Evolutionary conservation across 2,113 vertebrate species (phyloP), one percentile per base, ranked within the genome.

Genomic region (Spermophilus dauricus): DNA sequence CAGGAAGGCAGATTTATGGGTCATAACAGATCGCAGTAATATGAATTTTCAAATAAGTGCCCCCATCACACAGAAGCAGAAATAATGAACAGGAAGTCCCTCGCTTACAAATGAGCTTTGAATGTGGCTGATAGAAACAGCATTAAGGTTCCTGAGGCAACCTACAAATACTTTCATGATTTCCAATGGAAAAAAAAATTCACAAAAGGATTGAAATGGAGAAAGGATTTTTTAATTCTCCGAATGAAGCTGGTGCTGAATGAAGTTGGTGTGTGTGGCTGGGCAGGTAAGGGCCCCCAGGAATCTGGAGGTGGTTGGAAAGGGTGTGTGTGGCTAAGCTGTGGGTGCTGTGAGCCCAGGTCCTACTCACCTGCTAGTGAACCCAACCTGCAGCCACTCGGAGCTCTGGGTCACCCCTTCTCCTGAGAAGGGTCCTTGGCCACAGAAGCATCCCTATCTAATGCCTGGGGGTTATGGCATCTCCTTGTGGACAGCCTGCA

Each of bases 291-390:
- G n/a, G 51, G 75, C 48, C 48, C 20, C 0, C 2, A 18, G 18
- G 65, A n/a, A 20, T 85, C 32, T 10, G 1, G 20, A 76, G 65
- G n/a, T 3, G 48, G 69, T 28, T 67, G 20, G 14, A n/a, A 82
- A 45, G 63, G 42, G 9, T 0, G 42, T 51, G 34, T 32, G 30
- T 8, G 1, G 13, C 20, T 24, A 16, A 0, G n/a, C 32, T 18
- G 28, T 30, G 12, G 86, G 34, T 5, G 1, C 18, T 20, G 0
- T 8, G 9, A 3, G 0, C 30, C 45, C 13, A 28, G 56, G 45
- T 30, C 26, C 61, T 30, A 1, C 9, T n/a, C 37, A 5, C 61
- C 32, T 26, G 11, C 51, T 14, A 34, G 5, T 11, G 32, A 22
- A 3, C 34, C 6, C 24, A 11, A 14, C 48, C 61, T 63, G 51